Conservation (phyloP, 2,113 vertebrate species). For the Enhydra lutris region DNA sequence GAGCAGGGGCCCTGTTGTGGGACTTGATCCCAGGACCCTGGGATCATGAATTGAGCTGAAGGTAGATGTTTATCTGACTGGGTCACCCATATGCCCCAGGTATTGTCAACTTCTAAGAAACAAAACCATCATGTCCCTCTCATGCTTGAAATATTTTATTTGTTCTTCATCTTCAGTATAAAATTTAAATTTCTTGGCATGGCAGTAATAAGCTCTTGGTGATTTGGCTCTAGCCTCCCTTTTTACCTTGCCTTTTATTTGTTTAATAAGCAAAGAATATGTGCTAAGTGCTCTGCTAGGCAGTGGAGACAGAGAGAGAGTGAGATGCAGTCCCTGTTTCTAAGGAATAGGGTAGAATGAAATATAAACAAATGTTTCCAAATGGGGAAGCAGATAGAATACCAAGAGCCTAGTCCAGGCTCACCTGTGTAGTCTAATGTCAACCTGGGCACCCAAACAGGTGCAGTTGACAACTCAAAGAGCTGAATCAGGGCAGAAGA, state of each 20-base stretch:
- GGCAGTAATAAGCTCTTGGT: neutral
- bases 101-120: neutral
- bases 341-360: neutral
- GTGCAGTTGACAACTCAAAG: neutral
- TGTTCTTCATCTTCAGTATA: neutral
- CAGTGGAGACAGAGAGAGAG: neutral
- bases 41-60: no score
- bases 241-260: neutral
- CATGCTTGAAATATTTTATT: slow-evolving; percentile 2
- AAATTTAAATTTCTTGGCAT: slow-evolving; percentile 8
- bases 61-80: neutral
- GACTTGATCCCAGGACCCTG: no score
- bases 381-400: neutral
- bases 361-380: neutral
- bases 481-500: neutral
- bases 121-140: neutral
- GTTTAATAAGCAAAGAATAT: neutral
- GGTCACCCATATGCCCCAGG: neutral
- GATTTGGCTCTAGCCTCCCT: neutral
- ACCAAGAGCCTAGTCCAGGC: neutral
- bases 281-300: neutral
- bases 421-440: neutral
- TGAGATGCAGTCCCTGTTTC: neutral
- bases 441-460: neutral
- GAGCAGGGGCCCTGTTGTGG: no score